Conservation (phyloP, 2,797 vertebrate genomes). For the Poliocrania exsul region DNA sequence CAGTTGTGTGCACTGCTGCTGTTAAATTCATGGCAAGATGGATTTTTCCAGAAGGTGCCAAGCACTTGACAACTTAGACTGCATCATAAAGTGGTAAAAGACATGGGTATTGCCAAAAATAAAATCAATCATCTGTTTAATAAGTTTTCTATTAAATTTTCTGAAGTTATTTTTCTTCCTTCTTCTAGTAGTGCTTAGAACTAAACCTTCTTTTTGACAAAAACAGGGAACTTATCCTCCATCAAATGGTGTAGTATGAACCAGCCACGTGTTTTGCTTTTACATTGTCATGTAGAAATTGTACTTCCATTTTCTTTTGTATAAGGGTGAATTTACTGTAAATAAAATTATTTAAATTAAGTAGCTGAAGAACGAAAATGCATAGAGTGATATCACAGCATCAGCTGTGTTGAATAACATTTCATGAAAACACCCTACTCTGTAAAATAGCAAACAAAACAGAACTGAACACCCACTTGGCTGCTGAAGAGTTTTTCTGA, state of each 20-base stretch:
- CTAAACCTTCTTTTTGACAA: not conserved
- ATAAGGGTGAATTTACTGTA: not conserved
- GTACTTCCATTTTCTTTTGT: not conserved
- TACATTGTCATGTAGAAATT: not conserved
- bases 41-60: not conserved
- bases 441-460: constrained; percentile 33
- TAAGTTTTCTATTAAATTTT: not conserved
- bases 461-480: not conserved
- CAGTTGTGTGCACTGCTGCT: not conserved
- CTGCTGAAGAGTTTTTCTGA: not conserved
- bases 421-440: constrained; percentile 19
- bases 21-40: not conserved
- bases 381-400: not conserved
- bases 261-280: not conserved
- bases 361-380: not conserved
- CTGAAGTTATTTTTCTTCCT: not conserved
- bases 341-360: not conserved
- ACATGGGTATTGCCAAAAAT: not conserved
- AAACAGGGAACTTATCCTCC: not conserved
- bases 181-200: not conserved
- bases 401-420: constrained; percentile 7
- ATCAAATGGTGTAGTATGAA: accelerated
- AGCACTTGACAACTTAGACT: not conserved
- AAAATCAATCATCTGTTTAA: not conserved
- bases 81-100: not conserved